These are phyloP conservation scores for Dolichotis patagonum DNA, from an alignment of 2,113 vertebrate species.

Conservation along the genomic window DNA sequence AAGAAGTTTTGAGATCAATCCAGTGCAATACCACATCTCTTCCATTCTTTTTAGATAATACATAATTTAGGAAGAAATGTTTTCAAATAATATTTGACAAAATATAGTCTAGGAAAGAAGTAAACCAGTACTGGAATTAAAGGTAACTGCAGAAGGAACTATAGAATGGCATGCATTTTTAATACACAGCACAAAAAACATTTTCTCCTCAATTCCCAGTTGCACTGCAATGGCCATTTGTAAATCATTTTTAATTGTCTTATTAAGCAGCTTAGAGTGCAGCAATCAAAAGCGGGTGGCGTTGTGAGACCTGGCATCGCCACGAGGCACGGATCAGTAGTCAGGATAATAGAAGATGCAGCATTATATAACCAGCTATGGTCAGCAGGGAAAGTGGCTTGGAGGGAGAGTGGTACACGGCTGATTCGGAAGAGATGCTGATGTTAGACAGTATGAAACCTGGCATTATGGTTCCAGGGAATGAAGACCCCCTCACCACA, in stretches of 20 bases:
- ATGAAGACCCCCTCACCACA: not conserved
- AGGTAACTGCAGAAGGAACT: slow-evolving; percentile 44
- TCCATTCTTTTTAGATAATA: slow-evolving; percentile 37
- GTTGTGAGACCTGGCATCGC: slow-evolving; percentile 79
- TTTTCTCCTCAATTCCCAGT: slow-evolving; percentile 70
- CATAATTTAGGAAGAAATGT: slow-evolving; percentile 32
- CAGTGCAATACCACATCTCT: not conserved
- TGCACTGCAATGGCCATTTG: slow-evolving; percentile 72
- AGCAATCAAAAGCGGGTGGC: slow-evolving; percentile 75
- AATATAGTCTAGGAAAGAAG: not conserved
- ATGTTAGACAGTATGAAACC: slow-evolving; percentile 44
- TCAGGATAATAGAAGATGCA: slow-evolving; percentile 83
- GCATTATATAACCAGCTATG: slow-evolving; percentile 78
- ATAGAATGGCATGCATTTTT: not conserved
- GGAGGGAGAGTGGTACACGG: slow-evolving; percentile 40
- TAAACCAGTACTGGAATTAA: not conserved
- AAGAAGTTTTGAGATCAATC: not conserved
- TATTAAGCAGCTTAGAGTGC: slow-evolving; percentile 79
- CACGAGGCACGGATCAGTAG: slow-evolving; percentile 83
- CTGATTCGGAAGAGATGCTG: slow-evolving; percentile 30
- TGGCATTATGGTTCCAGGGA: slow-evolving; percentile 37
- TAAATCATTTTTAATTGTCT: slow-evolving; percentile 88
- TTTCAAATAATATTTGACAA: not conserved
- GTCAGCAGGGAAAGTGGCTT: slow-evolving; percentile 70
- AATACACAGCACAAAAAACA: not conserved